Base-by-base conservation (phyloP, 1,140 invertebrate species). In the Cyrtorhinus lividipennis region DNA sequence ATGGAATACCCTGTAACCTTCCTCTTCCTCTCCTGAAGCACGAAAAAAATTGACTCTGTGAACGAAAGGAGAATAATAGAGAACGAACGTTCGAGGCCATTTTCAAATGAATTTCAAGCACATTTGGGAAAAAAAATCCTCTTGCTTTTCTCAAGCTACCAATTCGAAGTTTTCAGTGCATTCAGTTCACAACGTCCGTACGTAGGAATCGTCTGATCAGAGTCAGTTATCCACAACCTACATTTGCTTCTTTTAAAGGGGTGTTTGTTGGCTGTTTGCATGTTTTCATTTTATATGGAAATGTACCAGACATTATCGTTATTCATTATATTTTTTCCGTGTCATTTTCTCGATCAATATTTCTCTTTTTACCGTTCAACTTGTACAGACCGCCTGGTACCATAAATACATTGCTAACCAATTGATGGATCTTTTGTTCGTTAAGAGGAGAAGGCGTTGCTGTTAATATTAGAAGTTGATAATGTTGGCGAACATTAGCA, bases 181-280 rank as follows among this genome's bases (percentile, higher is more conserved):
- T 53, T 53, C 20, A 22, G 48, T 53, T 10, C 48, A 53, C 10
- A 53, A 13, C 48, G 48, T 53, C 10, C 48, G 48, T 53, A 15
- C 20, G 48, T 53, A 53, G 48, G 48, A 15, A 13, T 20, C 48
- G 5, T 44, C 8, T 53, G 48, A 53, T 53, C 48, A 53, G 60
- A 61, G 60, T 30, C 60, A 61, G 30, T 61, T 30, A 30, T 61
- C 60, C 60, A 24, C 20, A 57, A 62, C 63, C 58, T 56, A 65
- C 56, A 59, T 62, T 67, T 68, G 65, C 67, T 67, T 68, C 64
- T 67, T 66, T 66, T 67, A 67, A 65, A 68, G 67, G 67, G 67
- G 67, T 66, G 67, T 68, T 68, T 68, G 66, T 64, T 68, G 66
- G 67, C 67, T 68, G 66, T 68, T 65, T 66, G 65, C 67, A 68